Base-by-base conservation (phyloP, 2,113 vertebrate species). In the Anhinga anhinga region DNA sequence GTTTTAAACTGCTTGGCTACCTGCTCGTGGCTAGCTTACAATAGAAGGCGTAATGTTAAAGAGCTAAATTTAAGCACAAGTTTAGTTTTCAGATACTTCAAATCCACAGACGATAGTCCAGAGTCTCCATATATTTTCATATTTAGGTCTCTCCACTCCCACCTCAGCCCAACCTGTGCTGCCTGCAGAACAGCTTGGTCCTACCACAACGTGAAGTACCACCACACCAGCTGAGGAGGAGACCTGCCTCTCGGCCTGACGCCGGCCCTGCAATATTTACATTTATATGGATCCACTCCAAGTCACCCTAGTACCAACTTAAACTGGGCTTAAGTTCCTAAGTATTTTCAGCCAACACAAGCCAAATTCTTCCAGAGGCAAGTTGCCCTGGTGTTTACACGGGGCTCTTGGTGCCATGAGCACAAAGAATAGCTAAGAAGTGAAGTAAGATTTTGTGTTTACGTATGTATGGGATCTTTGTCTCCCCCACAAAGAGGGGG, bases 391-490 rank as follows among this genome's bases (percentile, higher is more conserved):
- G 2, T 95, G 94, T 97, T 92, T 95, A 91, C 91, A 44, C 0
- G 0, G 73, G 84, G 77, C 76, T 50, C 71, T 82, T 4, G 16
- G 86, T 81, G 86, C 80, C 86, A 6, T 52, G 4, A 72, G 91
- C 94, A 71, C 38, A 12, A 47, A 40, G 86, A 93, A 93, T 82
- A 86, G 71, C 93, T 76, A 20, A 56, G 86, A 74, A 86, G 70
- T 91, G 92, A 95, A 91, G 86, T 84, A 42, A 95, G 95, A 59
- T 17, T 66, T 63, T 29, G 69, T 96, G 96, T 71, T 94, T 91
- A 25, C 19, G 72, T 42, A 1, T 13, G 56, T 45, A 45, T 45
- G 44, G 44, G 44, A 45, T 18, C 44, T 45, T 18, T 45, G 44
- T 45, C 44, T 42, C 65, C 65, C 71, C 69, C 65, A 29, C 61